Evolutionary conservation across 2,797 vertebrate genomes (phyloP).

Genomic region (Hoplostethus atlanticus): DNA sequence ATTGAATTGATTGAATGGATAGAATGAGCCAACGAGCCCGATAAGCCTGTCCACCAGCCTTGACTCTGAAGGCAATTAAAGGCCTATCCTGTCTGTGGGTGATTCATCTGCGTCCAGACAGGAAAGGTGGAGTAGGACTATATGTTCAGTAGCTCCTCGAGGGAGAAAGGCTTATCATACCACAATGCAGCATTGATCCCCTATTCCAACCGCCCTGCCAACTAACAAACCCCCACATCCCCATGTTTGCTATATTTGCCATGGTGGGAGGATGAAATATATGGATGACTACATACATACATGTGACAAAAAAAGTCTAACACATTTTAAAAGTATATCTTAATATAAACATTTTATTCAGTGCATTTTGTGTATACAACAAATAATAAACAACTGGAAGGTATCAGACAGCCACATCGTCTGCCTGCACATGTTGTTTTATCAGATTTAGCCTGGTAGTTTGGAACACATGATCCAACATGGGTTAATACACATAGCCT

Average conservation of each 20-base stretch:
- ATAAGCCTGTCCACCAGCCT: slow-evolving; percentile 17
- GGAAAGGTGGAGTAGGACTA: slow-evolving; percentile 8
- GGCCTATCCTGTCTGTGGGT: slow-evolving; percentile 22
- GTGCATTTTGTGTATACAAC: slow-evolving; percentile 99
- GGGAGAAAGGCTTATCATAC: slow-evolving; percentile 14
- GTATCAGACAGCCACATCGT: slow-evolving; percentile 86
- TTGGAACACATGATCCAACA: slow-evolving; percentile 95
- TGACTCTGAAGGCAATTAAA: slow-evolving; percentile 57
- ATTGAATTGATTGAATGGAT: slow-evolving; percentile 60
- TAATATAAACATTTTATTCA: slow-evolving; percentile 99
- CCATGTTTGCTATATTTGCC: neutral
- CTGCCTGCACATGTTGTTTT: slow-evolving; percentile 88
- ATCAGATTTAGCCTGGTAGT: slow-evolving; percentile 86
- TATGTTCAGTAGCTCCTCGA: slow-evolving; percentile 31
- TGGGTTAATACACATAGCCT: slow-evolving; percentile 97
- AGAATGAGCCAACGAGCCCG: slow-evolving; percentile 16
- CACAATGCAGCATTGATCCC: neutral
- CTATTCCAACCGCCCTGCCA: neutral
- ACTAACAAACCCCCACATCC: slow-evolving; percentile 13
- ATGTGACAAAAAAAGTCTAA: slow-evolving; percentile 66
- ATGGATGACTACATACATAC: neutral
- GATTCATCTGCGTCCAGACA: slow-evolving; percentile 43
- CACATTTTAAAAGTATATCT: slow-evolving; percentile 92
- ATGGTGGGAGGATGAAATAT: neutral
- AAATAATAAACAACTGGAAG: slow-evolving; percentile 97